Percentiles rank a stretch among this genome's conserved stretches.
Conservation (phyloP, 2,797 vertebrate genomes). For the Pteronotus mesoamericanus region DNA sequence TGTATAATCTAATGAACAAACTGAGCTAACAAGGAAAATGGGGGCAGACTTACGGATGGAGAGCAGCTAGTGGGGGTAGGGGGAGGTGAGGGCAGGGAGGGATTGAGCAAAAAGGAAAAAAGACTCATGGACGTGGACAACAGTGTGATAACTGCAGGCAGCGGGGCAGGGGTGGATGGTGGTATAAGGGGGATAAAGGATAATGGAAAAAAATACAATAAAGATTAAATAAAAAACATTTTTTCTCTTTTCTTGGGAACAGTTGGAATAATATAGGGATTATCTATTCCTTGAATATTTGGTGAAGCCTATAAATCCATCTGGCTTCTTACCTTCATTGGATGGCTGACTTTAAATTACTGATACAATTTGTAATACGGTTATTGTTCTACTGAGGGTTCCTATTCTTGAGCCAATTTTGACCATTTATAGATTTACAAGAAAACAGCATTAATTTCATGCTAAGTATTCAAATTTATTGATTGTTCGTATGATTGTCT, state of each 20-base stretch:
- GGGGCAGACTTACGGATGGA: too few species aligned
- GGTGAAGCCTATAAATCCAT: not conserved
- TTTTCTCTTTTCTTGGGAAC: not conserved
- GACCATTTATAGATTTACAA: not conserved
- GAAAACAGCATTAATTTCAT: not conserved
- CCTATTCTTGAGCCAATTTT: not conserved
- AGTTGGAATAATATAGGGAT: not conserved
- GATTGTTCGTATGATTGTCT: not conserved
- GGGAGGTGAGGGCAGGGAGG: too few species aligned
- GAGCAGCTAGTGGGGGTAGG: too few species aligned
- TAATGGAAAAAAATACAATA: too few species aligned
- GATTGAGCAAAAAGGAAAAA: too few species aligned
- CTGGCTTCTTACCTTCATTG: not conserved
- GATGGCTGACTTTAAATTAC: not conserved
- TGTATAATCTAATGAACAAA: too few species aligned
- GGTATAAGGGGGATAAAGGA: too few species aligned
- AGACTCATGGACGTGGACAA: too few species aligned
- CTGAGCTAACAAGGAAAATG: too few species aligned
- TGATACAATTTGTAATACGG: not conserved
- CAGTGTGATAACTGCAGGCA: too few species aligned
- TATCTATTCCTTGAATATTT: not conserved
- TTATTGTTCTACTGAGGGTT: not conserved
- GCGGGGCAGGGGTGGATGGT: too few species aligned
- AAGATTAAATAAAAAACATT: too few species aligned
- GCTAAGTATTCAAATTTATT: conserved; percentile 11